These are phyloP conservation scores for Formica aserva DNA, from an alignment of 2,888 invertebrate species.

Conservation along the genomic window DNA sequence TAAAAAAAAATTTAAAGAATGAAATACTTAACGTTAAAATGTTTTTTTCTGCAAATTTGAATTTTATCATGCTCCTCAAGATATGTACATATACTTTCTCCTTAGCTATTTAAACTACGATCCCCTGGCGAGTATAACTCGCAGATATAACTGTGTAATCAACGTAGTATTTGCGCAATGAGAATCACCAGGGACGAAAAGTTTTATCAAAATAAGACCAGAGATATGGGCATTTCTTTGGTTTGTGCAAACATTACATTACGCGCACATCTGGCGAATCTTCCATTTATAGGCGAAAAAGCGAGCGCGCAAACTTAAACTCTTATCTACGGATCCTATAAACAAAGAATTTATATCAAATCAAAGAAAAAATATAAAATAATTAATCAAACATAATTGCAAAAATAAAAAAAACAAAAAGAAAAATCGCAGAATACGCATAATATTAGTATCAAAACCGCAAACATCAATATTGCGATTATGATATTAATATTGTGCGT, in stretches of 20 bases:
- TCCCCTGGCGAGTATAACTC: not conserved
- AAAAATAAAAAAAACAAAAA: not conserved
- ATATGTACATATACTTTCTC: not conserved
- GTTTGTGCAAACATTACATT: conserved; percentile 13
- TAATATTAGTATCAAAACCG: not conserved
- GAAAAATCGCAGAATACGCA: not conserved
- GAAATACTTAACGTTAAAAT: not conserved
- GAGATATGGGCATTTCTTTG: not conserved
- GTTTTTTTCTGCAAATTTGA: not conserved
- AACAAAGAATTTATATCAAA: not conserved
- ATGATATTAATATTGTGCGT: not conserved
- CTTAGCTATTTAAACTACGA: not conserved
- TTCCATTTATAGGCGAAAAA: not conserved
- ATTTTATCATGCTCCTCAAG: not conserved
- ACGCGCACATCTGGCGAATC: not conserved
- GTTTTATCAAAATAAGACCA: conserved; percentile 1
- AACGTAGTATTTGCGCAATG: not conserved
- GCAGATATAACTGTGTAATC: conserved; percentile 18
- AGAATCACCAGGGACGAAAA: not conserved
- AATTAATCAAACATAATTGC: not conserved
- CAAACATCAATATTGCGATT: not conserved
- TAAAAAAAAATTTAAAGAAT: not conserved
- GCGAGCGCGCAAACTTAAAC: not conserved
- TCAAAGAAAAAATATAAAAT: not conserved
- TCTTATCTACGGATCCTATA: not conserved